Evolutionary conservation across 2,888 invertebrate species (phyloP), one percentile per base, ranked within the genome.

Genomic region (Agrilus mali): DNA sequence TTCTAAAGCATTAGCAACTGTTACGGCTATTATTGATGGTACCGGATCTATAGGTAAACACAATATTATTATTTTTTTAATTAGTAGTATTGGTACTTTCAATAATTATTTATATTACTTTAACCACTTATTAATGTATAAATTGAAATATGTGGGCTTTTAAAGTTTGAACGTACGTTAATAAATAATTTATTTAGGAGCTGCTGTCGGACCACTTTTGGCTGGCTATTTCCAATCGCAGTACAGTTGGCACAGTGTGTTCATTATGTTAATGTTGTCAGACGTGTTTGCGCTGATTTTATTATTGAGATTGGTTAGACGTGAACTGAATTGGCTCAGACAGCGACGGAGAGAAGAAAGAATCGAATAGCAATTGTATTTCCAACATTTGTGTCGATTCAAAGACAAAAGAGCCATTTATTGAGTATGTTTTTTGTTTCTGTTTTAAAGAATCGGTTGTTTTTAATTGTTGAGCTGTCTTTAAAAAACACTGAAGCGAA

Each of bases 21-120:
- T 96, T n/a, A 92, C 95, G 0, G 92, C 95, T 16, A 94, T 96
- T 55, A 95, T 96, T 37, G 96, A 96, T 67, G 96, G 96, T 37
- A 95, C 95, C 0, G 95, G 96, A 7, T 89, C 88, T 47, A 77
- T 89, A 44, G 88, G 84, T 80, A 48, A 35, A 33, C 20, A 20
- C 4, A 20, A 20, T 4, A 17, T 4, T 17, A 17, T 17, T 17
- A 17, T 17, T 17, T 17, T 17, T 4, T 4, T 17, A n/a, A 17
- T 17, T 17, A 17, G 17, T 17, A 17, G 4, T 17, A 17, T 17
- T 17, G 4, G 2, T 17, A 17, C 17, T 17, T 17, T 17, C 17
- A 17, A 17, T 17, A 17, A 17, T 17, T 17, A 17, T 17, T 17
- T 5, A 17, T 17, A 5, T 20, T 4, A 20, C 4, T 20, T 20